Evolutionary conservation across 2,797 vertebrate species (phyloP).

Genomic region (Arrhamphus sclerolepis): DNA sequence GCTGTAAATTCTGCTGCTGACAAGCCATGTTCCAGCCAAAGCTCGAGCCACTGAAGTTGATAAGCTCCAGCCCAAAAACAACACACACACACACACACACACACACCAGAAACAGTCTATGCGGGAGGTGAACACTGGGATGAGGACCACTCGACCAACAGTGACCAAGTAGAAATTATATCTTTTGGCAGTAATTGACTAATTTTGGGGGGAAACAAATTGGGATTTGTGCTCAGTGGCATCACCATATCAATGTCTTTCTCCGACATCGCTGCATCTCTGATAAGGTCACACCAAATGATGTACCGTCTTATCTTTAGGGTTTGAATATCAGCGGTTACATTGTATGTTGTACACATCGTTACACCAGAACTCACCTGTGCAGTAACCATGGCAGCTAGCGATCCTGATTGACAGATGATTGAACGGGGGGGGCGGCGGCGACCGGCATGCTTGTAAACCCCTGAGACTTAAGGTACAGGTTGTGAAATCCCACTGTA

Average conservation of each 20-base stretch:
- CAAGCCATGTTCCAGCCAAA: no score
- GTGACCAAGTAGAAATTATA: no score
- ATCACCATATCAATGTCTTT: background rate
- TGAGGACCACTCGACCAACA: no score
- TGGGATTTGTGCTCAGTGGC: no score
- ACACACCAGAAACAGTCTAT: no score
- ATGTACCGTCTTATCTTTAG: constrained; percentile 6
- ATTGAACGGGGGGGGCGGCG: constrained; percentile 24
- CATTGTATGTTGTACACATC: background rate
- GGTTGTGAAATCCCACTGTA: constrained; percentile 59
- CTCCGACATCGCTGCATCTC: background rate
- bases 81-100: no score
- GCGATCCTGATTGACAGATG: constrained; percentile 28
- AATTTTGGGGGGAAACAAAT: no score
- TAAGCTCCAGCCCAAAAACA: no score
- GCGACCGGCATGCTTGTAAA: constrained; percentile 35
- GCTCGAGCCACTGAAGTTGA: no score
- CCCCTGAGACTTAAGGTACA: constrained; percentile 35
- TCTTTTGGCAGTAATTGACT: no score
- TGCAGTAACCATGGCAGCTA: constrained; percentile 2
- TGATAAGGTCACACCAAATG: constrained; percentile 19
- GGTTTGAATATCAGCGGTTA: constrained; percentile 25
- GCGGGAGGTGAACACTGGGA: no score
- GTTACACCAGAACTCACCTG: constrained; percentile 19
- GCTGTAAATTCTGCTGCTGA: background rate